A percentile compares a stretch with the other conserved stretches of the same genome.
These are phyloP conservation scores for Hypselothyrea guttata DNA, from an alignment of 2,888 invertebrate species.

Conservation along the genomic window DNA sequence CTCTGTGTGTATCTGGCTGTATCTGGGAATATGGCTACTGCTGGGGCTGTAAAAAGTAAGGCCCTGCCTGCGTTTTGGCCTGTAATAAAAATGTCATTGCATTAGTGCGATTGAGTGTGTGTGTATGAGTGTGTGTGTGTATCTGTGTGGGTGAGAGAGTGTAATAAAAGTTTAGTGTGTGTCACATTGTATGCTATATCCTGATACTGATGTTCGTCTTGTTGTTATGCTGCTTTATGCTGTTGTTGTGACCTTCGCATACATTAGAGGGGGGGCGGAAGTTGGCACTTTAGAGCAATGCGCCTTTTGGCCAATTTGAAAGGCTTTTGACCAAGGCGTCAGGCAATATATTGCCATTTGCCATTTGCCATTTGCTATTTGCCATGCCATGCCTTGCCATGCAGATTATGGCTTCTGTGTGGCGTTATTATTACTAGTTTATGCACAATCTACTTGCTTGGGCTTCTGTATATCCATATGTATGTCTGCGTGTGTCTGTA, in stretches of 20 bases:
- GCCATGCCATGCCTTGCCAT: too few species aligned
- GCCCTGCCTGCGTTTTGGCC: constrained; percentile 56
- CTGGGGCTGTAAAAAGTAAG: constrained; percentile 54
- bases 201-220: constrained; percentile 29
- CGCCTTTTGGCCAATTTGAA: constrained; percentile 30
- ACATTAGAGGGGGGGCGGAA: constrained; percentile 66
- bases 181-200: constrained; percentile 62
- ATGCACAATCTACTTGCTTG: neutral
- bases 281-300: constrained; percentile 63
- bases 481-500: neutral
- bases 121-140: constrained; percentile 37
- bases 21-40: constrained; percentile 13
- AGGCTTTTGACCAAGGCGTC: constrained; percentile 30
- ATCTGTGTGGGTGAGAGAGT: too few species aligned
- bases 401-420: constrained; percentile 48
- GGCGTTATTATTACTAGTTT: neutral
- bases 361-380: too few species aligned
- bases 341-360: constrained; percentile 50
- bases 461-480: too few species aligned
- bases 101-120: constrained; percentile 51
- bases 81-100: constrained; percentile 75
- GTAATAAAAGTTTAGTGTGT: constrained; percentile 75
- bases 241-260: constrained; percentile 27
- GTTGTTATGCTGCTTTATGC: constrained; percentile 1
- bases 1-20: neutral